Percentiles rank a stretch among this genome's conserved stretches.
phyloP scores from a whole-genome alignment of 2,888 invertebrate genomes.

The Cheilosia variabilis region DNA sequence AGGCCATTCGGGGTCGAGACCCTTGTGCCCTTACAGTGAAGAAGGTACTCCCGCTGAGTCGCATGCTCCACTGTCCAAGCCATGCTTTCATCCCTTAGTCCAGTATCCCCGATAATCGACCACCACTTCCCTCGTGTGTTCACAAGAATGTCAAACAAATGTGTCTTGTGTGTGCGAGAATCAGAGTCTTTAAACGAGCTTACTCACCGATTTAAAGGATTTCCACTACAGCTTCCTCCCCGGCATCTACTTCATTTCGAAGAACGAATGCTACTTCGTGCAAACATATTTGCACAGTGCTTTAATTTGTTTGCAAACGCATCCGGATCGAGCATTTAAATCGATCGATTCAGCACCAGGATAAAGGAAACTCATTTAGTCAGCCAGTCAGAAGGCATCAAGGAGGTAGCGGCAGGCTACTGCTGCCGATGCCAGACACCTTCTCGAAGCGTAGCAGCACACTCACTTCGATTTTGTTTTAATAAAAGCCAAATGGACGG shows the following conservation, averaged over 20 bases:
- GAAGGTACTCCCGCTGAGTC: too few relatives aligned
- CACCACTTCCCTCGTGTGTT: conserved; percentile 42
- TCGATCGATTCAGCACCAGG: conserved; percentile 67
- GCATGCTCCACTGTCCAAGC: too few relatives aligned
- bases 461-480: conserved; percentile 65
- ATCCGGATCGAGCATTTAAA: conserved; percentile 75
- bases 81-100: background rate
- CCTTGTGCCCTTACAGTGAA: too few relatives aligned
- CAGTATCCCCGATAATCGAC: conserved; percentile 53
- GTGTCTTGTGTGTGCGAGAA: conserved; percentile 53
- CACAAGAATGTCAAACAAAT: conserved; percentile 62
- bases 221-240: conserved; percentile 10
- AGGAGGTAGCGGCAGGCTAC: conserved; percentile 31
- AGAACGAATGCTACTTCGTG: conserved; percentile 41
- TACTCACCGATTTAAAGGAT: conserved; percentile 67
- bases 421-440: conserved; percentile 51
- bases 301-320: conserved; percentile 75
- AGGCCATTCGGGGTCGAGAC: too few relatives aligned
- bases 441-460: conserved; percentile 37
- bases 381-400: conserved; percentile 64
- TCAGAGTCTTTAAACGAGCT: conserved; percentile 68
- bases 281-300: conserved; percentile 72
- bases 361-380: conserved; percentile 68
- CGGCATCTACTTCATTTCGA: conserved; percentile 1
- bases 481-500: conserved; percentile 58